Evolutionary conservation across 2,888 invertebrate species (phyloP), one percentile per base, ranked within the genome.

Genomic region (Schrankia costaestrigalis): DNA sequence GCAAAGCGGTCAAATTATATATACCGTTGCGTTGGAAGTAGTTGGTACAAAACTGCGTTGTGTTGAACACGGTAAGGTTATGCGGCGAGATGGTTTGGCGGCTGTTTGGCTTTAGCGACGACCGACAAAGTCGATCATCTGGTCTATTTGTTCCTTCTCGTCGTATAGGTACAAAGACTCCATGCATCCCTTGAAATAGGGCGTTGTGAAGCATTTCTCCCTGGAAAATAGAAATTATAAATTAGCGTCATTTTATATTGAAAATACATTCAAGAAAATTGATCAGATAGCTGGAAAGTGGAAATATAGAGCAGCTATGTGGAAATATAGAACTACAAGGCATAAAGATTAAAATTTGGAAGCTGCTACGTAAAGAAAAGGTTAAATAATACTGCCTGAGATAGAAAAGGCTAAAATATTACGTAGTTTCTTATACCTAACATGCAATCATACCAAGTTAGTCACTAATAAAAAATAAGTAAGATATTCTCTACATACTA

Each of bases 101-200:
- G 58, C 52, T 59, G 67, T 64, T 56, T 46, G 69, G 67, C 61
- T 51, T 82, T 84, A 87, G 77, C 87, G 86, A 81, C 90, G 91
- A 77, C 93, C 93, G 86, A 94, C 90, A 89, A 91, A 93, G 86
- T 93, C 93, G 85, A 93, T 92, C 93, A 93, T 93, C 86, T 93
- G 92, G 80, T 90, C 90, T 88, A 92, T 91, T 83, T 92, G 91
- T 78, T 93, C 92, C 88, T 91, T 91, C 83, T 94, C 93, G 82
- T 94, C 93, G 76, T 90, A 90, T 81, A 93, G 90, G 85, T 93
- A 90, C 86, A 94, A 90, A 79, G 93, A 92, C 89, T 93, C 92
- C 89, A 93, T 89, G 89, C 94, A 94, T 87, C 93, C 93, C 89
- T 91, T 91, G 90, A 94, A 94, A 89, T 92, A 93, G 88, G 91